Percentiles rank a stretch among this genome's conserved stretches.
Evolutionary conservation across 2,888 invertebrate genomes (phyloP).

Genomic region (Papilio elwesi): DNA sequence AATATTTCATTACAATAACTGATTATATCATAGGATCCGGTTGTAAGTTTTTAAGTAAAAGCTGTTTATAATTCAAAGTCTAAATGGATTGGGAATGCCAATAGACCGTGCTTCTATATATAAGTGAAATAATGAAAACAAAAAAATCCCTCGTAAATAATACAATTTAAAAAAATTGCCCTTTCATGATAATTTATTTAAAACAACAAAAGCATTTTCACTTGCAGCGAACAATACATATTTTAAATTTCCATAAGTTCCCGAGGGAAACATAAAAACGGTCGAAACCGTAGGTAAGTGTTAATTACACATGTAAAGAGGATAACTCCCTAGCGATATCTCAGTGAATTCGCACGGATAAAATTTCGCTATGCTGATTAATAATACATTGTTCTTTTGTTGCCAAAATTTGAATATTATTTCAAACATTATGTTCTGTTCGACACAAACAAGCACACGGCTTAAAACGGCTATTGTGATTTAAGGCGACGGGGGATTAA

Average conservation of each 20-base stretch:
- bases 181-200: conserved; percentile 25
- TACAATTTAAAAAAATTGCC: neutral
- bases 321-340: conserved; percentile 33
- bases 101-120: no score
- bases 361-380: conserved; percentile 32
- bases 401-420: neutral
- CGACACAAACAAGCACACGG: no score
- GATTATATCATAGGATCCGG: no score
- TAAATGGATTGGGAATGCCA: no score
- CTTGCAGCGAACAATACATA: conserved; percentile 32
- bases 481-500: no score
- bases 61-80: no score
- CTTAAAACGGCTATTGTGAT: no score
- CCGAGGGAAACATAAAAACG: conserved; percentile 36
- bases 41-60: no score
- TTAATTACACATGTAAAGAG: conserved; percentile 41
- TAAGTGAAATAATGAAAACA: conserved; percentile 9
- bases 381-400: conserved; percentile 27
- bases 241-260: conserved; percentile 37
- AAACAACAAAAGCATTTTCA: conserved; percentile 33
- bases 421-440: no score
- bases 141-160: neutral
- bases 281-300: conserved; percentile 39
- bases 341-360: conserved; percentile 27
- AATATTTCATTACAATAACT: no score